Evolutionary conservation across 2,797 vertebrate species (phyloP).

Genomic region (Poeciliopsis gracilis): DNA sequence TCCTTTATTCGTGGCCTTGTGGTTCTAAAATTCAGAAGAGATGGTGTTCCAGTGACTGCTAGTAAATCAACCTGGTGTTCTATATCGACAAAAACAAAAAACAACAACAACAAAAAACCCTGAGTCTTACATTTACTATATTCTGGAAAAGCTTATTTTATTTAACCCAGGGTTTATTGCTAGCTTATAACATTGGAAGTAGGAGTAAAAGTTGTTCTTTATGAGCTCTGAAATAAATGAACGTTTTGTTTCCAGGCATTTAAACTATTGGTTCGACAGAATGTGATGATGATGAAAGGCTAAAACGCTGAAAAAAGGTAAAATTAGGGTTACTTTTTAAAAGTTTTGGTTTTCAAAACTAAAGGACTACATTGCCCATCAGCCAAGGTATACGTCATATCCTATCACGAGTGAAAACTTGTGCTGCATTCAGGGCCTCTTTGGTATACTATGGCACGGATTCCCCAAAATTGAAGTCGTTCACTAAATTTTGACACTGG

Average conservation of each 20-base stretch:
- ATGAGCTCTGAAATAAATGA: not conserved
- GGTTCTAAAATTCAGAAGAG: not conserved
- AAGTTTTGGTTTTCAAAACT: not conserved
- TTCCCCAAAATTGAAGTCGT: not conserved
- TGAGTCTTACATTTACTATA: not conserved
- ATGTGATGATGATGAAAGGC: not conserved
- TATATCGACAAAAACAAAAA: not conserved
- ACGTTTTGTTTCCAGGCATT: not conserved
- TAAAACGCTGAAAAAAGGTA: not conserved
- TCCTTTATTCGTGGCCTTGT: not conserved
- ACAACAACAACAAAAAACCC: not conserved
- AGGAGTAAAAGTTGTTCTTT: not conserved
- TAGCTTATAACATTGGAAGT: not conserved
- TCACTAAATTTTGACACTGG: not conserved
- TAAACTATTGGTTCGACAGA: not conserved
- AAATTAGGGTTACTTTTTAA: not conserved
- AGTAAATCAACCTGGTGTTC: not conserved
- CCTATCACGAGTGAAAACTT: conserved; percentile 41
- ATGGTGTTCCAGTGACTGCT: not conserved
- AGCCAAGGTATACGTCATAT: not conserved
- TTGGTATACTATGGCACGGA: not conserved
- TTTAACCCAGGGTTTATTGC: not conserved
- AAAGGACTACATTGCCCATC: conserved; percentile 67
- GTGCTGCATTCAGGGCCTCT: not conserved
- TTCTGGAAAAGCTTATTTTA: not conserved